A percentile compares a stretch with the other conserved stretches of the same genome.
These are phyloP conservation scores for Poeciliopsis paucimaculata DNA, from an alignment of 2,797 vertebrate species.

Conservation along the genomic window DNA sequence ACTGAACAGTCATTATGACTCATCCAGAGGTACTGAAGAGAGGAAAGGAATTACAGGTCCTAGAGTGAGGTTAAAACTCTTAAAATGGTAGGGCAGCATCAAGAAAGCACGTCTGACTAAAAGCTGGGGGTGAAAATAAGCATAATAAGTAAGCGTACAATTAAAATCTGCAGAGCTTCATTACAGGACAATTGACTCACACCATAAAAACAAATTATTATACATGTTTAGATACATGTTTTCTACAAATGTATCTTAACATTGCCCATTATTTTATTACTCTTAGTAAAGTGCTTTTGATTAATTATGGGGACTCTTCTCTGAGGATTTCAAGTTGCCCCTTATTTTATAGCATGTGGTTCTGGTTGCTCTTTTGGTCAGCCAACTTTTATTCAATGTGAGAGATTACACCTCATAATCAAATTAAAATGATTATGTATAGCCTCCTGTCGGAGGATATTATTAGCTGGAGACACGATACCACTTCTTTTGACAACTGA, in stretches of 20 bases:
- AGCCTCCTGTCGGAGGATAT: neutral
- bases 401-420: neutral
- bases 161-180: slow-evolving; percentile 3
- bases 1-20: slow-evolving; percentile 60
- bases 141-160: neutral
- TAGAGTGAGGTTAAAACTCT: slow-evolving; percentile 32
- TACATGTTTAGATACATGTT: no score
- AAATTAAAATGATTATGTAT: neutral
- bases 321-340: neutral
- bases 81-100: slow-evolving; percentile 11
- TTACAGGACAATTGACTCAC: neutral
- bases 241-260: neutral
- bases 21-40: slow-evolving; percentile 45
- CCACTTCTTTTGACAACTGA: neutral
- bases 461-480: neutral
- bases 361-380: neutral
- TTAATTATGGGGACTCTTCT: neutral
- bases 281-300: neutral
- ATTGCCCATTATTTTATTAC: neutral
- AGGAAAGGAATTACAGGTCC: slow-evolving; percentile 25
- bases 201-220: neutral
- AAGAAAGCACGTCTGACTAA: neutral
- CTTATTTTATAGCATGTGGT: neutral
- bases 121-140: neutral
- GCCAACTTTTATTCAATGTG: neutral